Evolutionary conservation across 2,888 invertebrate genomes (phyloP).

Genomic region (Hemithea aestivaria): DNA sequence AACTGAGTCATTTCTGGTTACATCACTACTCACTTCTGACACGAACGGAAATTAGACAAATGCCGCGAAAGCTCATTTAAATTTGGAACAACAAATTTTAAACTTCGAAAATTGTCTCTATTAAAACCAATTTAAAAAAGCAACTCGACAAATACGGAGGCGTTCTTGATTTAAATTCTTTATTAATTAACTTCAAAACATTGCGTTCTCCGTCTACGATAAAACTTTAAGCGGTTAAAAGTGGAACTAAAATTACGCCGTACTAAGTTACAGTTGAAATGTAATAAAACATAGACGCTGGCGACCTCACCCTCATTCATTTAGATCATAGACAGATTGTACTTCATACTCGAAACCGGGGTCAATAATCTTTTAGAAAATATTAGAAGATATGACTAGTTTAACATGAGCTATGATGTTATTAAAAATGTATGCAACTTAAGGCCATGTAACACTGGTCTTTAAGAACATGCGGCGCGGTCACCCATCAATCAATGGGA

Average conservation of each 20-base stretch:
- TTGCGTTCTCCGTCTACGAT: conserved; percentile 31
- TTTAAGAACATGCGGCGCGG: conserved; percentile 52
- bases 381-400: conserved; percentile 39
- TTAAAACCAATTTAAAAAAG: conserved; percentile 44
- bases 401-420: conserved; percentile 39
- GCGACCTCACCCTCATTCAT: too few species aligned
- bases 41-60: conserved; percentile 61
- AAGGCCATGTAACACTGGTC: conserved; percentile 35
- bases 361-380: conserved; percentile 69
- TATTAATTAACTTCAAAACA: conserved; percentile 73
- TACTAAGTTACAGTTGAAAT: too few species aligned
- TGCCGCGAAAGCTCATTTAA: conserved; percentile 34
- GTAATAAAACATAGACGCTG: too few species aligned
- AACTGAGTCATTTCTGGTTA: conserved; percentile 34
- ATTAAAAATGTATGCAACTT: conserved; percentile 18
- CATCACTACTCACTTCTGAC: conserved; percentile 35
- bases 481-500: conserved; percentile 78
- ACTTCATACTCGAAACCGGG: conserved; percentile 52
- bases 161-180: conserved; percentile 63
- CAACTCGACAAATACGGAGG: conserved; percentile 55
- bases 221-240: too few species aligned
- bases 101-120: conserved; percentile 30
- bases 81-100: conserved; percentile 20
- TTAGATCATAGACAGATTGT: conserved; percentile 26
- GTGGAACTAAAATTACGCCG: too few species aligned